Evolutionary conservation across 2,113 vertebrate species (phyloP).

Genomic region (Sturnus vulgaris): DNA sequence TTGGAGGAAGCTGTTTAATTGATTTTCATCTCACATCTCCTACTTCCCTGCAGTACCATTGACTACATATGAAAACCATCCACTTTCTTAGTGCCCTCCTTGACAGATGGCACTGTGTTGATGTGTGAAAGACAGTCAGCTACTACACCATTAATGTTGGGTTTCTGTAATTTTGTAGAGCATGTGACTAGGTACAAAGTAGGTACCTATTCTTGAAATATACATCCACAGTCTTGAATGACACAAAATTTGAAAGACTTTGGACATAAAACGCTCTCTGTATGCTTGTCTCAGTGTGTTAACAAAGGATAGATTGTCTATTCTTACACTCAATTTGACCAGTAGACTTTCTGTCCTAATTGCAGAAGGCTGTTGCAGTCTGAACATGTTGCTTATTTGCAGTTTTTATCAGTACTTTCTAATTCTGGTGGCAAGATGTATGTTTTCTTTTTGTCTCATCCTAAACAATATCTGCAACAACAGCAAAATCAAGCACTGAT

Average conservation of each 20-base stretch:
- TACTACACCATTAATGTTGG: not conserved
- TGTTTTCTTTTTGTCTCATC: not conserved
- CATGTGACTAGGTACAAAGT: not conserved
- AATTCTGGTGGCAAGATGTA: not conserved
- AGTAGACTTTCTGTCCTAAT: not conserved
- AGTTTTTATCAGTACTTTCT: not conserved
- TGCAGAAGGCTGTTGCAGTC: not conserved
- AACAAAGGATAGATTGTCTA: not conserved
- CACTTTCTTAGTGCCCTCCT: constrained; percentile 10
- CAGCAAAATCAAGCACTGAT: not conserved
- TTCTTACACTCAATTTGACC: not conserved
- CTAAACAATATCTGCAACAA: not conserved
- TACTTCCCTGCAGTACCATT: constrained; percentile 5
- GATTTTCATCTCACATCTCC: constrained; percentile 7
- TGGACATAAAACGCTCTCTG: not conserved
- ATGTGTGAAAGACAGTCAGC: not conserved
- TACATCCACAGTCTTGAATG: not conserved
- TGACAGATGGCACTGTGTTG: not conserved
- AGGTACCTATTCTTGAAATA: not conserved
- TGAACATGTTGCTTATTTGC: not conserved
- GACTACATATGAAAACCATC: constrained; percentile 3
- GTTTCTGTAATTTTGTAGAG: not conserved
- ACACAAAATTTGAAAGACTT: not conserved
- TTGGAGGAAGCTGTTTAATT: not conserved
- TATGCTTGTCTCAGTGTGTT: not conserved